A percentile compares a stretch with the other conserved stretches of the same genome.
Conservation (phyloP, 2,797 vertebrate species). For the Anguilla anguilla region DNA sequence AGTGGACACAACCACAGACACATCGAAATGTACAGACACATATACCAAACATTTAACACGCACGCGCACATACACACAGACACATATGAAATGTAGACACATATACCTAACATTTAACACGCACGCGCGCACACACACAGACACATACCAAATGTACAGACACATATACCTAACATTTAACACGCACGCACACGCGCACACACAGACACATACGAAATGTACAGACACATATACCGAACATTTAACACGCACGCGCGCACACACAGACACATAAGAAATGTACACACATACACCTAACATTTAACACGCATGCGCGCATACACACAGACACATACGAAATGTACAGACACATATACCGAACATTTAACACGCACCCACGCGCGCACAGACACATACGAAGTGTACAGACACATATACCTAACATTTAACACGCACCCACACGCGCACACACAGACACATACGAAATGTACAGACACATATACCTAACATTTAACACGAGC, state of each 20-base stretch:
- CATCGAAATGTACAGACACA: neutral
- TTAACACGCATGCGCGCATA: no score
- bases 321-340: neutral
- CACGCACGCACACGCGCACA: slow-evolving; percentile 20
- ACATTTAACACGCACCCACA: neutral
- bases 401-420: neutral
- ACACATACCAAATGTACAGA: neutral
- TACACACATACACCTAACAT: neutral
- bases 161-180: neutral
- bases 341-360: neutral
- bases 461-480: neutral
- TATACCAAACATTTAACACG: neutral
- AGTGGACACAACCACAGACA: neutral
- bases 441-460: neutral
- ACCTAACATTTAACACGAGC: neutral
- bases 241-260: neutral
- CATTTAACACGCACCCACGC: neutral
- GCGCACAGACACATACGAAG: neutral
- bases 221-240: neutral
- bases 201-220: neutral
- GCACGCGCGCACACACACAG: neutral
- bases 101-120: no score
- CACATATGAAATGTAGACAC: no score
- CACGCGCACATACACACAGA: slow-evolving; percentile 27
- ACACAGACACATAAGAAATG: neutral